Evolutionary conservation across 2,888 invertebrate genomes (phyloP).

Genomic region (Eristalis arbustorum): DNA sequence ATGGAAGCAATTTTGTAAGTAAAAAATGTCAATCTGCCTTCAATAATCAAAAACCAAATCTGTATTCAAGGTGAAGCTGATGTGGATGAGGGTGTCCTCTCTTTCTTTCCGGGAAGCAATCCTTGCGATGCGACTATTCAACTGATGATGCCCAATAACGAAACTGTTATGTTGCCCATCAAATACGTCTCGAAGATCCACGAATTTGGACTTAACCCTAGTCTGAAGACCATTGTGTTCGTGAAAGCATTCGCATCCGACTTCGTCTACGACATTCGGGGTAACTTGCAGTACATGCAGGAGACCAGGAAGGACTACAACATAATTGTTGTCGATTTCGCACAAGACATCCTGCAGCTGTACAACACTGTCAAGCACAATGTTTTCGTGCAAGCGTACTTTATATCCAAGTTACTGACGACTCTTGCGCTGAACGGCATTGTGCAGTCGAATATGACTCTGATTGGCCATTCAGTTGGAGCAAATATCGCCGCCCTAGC

Average conservation of each 20-base stretch:
- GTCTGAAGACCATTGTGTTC: slow-evolving; percentile 75
- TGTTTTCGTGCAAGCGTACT: slow-evolving; percentile 74
- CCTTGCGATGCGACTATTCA: slow-evolving; percentile 76
- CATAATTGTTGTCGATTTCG: slow-evolving; percentile 76
- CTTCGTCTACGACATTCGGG: slow-evolving; percentile 74
- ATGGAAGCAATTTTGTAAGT: slow-evolving; percentile 48
- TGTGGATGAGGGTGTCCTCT: slow-evolving; percentile 77
- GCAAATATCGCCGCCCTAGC: slow-evolving; percentile 78
- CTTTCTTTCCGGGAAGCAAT: slow-evolving; percentile 75
- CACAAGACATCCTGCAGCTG: slow-evolving; percentile 74
- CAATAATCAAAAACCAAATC: background rate
- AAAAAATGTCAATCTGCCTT: background rate
- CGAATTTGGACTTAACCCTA: slow-evolving; percentile 75
- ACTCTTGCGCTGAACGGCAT: slow-evolving; percentile 70
- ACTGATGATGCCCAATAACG: slow-evolving; percentile 76
- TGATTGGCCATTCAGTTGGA: slow-evolving; percentile 78
- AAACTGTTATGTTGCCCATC: slow-evolving; percentile 75
- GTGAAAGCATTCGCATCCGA: slow-evolving; percentile 76
- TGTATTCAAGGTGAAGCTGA: slow-evolving; percentile 74
- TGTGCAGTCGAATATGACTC: slow-evolving; percentile 71
- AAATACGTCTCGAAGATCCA: slow-evolving; percentile 74
- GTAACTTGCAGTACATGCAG: slow-evolving; percentile 75
- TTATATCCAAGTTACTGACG: slow-evolving; percentile 74
- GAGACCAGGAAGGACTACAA: slow-evolving; percentile 75
- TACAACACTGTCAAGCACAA: slow-evolving; percentile 77